These are phyloP conservation scores for Chelon auratus DNA, from an alignment of 2,797 vertebrate species.

Conservation along the genomic window DNA sequence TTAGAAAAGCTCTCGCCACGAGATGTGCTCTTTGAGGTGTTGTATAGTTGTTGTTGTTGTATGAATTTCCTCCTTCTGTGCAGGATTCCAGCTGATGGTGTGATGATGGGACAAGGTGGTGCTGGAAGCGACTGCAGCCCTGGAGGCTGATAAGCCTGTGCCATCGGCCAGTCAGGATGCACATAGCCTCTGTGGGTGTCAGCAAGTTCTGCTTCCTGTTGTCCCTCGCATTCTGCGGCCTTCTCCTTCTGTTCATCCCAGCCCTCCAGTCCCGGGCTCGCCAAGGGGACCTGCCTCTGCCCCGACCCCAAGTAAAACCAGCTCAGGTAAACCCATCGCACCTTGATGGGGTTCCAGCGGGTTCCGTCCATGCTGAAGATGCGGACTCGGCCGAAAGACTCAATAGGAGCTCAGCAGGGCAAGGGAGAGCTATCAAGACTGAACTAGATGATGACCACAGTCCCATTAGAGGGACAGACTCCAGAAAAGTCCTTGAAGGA, in stretches of 20 bases:
- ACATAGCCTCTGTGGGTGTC: conserved; percentile 81
- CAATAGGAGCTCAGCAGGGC: conserved; percentile 13
- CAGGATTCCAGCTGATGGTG: conserved; percentile 61
- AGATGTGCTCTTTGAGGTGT: neutral
- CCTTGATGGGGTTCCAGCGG: neutral
- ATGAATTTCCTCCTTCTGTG: neutral
- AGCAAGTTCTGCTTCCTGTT: conserved; percentile 90
- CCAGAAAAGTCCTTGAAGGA: conserved; percentile 4
- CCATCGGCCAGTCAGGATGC: conserved; percentile 84
- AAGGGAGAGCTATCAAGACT: neutral
- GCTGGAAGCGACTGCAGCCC: conserved; percentile 71
- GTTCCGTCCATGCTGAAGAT: neutral
- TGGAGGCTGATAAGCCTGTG: conserved; percentile 78
- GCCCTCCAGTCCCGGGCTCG: conserved; percentile 74
- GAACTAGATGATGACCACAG: conserved; percentile 8
- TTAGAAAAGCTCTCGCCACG: neutral
- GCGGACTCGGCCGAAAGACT: neutral
- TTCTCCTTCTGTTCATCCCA: conserved; percentile 88
- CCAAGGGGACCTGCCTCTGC: conserved; percentile 75
- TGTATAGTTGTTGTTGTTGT: neutral
- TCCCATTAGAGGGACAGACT: neutral
- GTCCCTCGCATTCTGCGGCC: conserved; percentile 86
- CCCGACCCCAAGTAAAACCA: conserved; percentile 69
- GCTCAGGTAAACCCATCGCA: neutral
- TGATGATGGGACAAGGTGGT: conserved; percentile 73